Conservation (phyloP, 2,888 invertebrate species). For the Sicus ferrugineus region DNA sequence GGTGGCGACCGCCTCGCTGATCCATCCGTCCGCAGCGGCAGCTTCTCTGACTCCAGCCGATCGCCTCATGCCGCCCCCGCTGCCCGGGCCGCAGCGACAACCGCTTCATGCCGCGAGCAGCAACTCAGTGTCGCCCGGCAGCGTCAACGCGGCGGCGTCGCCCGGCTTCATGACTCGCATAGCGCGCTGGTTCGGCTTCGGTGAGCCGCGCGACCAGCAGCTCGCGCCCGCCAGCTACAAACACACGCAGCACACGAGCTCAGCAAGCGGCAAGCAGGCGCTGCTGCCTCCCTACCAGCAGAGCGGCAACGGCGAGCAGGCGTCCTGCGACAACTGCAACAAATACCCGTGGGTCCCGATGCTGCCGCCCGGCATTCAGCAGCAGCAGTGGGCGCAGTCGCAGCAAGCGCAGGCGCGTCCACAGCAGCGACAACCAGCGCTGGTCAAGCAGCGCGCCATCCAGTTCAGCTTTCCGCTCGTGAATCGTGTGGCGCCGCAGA, state of each 20-base stretch:
- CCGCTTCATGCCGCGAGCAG: constrained; percentile 18
- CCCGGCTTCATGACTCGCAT: constrained; percentile 62
- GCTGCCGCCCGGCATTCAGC: constrained; percentile 51
- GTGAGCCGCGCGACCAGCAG: constrained; percentile 53
- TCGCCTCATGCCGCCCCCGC: constrained; percentile 32
- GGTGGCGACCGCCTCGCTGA: not conserved
- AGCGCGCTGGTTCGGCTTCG: constrained; percentile 63
- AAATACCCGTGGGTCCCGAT: constrained; percentile 84
- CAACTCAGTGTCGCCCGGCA: constrained; percentile 3
- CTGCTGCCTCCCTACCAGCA: constrained; percentile 39
- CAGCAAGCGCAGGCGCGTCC: constrained; percentile 24
- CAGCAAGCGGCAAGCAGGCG: constrained; percentile 38
- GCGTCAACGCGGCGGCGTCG: constrained; percentile 21
- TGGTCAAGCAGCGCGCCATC: constrained; percentile 44
- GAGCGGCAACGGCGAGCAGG: constrained; percentile 61
- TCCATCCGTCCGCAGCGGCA: constrained; percentile 19
- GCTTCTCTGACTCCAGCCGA: constrained; percentile 11
- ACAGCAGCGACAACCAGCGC: constrained; percentile 36
- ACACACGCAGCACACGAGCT: constrained; percentile 29
- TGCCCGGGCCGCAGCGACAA: not conserved
- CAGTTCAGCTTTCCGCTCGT: constrained; percentile 43
- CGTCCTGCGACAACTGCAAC: constrained; percentile 80
- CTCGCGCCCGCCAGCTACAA: constrained; percentile 33
- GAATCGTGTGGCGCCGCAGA: constrained; percentile 36
- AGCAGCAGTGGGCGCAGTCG: constrained; percentile 24